Base-by-base conservation (phyloP, 2,113 vertebrate species). In the Entomyzon cyanotis region DNA sequence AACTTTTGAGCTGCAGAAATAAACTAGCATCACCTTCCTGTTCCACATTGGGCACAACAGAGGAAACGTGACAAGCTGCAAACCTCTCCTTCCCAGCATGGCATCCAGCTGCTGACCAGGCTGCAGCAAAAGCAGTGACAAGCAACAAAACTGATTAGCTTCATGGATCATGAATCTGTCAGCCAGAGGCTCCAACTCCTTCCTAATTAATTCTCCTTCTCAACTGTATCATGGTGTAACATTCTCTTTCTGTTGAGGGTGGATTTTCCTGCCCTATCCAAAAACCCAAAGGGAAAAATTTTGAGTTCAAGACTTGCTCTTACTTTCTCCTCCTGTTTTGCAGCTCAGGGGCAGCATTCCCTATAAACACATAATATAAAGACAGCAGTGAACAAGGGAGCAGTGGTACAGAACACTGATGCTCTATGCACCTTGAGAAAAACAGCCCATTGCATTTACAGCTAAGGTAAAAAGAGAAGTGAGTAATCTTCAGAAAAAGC, bases 181-280 rank as follows among this genome's bases (percentile, higher is more conserved):
- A 95, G 73, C 62, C 78, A 93, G 74, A 84, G 58, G 60, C 84
- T 93, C 75, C 87, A 87, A 39, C 85, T 94, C 69, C 81, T 89
- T 89, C 75, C 82, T 96, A 96, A 95, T 94, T 96, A 89, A 95
- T 87, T 84, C 65, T 79, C 62, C 49, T 81, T 62, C 81, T 84
- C 84, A n/a, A 95, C 52, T 78, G 24, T 22, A 27, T 58, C 50
- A 27, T 39, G n/a, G 28, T 58, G 49, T 49, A 91, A n/a, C 46
- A n/a, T 79, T 64, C 49, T 85, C 37, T 33, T 87, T 77, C 65
- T 42, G 7, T 21, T 67, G 49, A 80, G 49, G 39, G 55, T 50
- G 49, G 42, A 39, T 76, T 93, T 87, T 76, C 69, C 63, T 39
- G 25, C 47, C n/a, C 21, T 62, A n/a, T 52, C 24, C 44, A 31